phyloP scores from a whole-genome alignment of 2,888 invertebrate species.

The Horisme vitalbata region DNA sequence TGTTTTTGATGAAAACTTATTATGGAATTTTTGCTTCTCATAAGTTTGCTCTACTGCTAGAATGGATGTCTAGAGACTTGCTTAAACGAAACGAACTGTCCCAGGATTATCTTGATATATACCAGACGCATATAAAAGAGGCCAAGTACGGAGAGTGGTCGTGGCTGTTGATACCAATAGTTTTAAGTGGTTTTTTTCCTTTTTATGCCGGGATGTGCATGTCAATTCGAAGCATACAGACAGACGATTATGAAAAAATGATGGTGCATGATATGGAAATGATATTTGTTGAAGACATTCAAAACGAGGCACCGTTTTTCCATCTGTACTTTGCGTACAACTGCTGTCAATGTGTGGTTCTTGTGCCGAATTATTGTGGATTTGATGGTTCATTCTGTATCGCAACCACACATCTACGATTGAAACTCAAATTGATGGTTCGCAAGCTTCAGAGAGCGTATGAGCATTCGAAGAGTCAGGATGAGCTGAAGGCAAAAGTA shows the following conservation, averaged over 20 bases:
- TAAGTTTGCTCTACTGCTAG: constrained; percentile 47
- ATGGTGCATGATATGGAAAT: constrained; percentile 67
- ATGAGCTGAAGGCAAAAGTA: constrained; percentile 44
- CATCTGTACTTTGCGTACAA: constrained; percentile 59
- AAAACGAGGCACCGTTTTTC: constrained; percentile 60
- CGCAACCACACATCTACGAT: constrained; percentile 55
- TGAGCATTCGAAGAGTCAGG: constrained; percentile 36
- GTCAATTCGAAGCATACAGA: constrained; percentile 50
- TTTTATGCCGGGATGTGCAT: constrained; percentile 51
- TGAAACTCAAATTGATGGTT: constrained; percentile 58
- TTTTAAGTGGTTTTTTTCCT: constrained; percentile 55
- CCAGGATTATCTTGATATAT: constrained; percentile 52
- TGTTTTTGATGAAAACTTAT: constrained; percentile 61
- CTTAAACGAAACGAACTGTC: constrained; percentile 52
- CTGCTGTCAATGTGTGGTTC: constrained; percentile 45
- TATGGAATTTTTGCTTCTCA: constrained; percentile 50
- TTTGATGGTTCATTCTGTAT: constrained; percentile 68
- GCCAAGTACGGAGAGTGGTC: constrained; percentile 47
- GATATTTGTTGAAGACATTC: constrained; percentile 53
- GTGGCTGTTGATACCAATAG: constrained; percentile 55
- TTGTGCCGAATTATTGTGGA: constrained; percentile 55
- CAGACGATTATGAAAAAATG: constrained; percentile 46
- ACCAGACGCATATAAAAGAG: constrained; percentile 48
- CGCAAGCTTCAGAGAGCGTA: constrained; percentile 53
- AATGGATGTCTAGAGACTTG: constrained; percentile 54